These are phyloP conservation scores for Nomada ruficornis DNA, from an alignment of 2,888 invertebrate species.

Conservation along the genomic window DNA sequence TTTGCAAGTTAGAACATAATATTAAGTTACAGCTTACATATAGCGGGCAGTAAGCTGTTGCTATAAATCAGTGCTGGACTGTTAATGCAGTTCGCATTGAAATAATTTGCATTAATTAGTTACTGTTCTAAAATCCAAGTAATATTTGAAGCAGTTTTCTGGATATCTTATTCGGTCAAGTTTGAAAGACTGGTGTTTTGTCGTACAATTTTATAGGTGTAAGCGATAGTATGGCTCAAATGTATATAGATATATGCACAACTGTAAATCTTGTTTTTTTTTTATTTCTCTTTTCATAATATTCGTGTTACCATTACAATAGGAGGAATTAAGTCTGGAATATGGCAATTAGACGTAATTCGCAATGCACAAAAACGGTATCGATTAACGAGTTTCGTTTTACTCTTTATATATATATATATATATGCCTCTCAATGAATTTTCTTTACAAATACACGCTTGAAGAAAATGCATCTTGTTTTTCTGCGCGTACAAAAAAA, in stretches of 20 bases:
- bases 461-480: slow-evolving; percentile 4
- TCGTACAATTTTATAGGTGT: too few species aligned
- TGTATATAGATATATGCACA: slow-evolving; percentile 4
- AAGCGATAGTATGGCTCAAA: not conserved
- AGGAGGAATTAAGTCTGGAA: slow-evolving; percentile 80
- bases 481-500: slow-evolving; percentile 59
- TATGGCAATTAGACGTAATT: slow-evolving; percentile 79
- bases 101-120: too few species aligned
- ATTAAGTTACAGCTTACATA: too few species aligned
- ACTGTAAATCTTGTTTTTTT: slow-evolving; percentile 60
- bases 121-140: too few species aligned
- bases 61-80: too few species aligned
- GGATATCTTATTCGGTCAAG: too few species aligned
- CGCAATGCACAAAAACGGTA: slow-evolving; percentile 69
- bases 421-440: slow-evolving; percentile 55
- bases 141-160: too few species aligned
- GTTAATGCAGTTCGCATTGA: too few species aligned
- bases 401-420: slow-evolving; percentile 34
- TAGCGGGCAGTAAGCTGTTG: too few species aligned
- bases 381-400: slow-evolving; percentile 64
- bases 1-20: too few species aligned
- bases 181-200: too few species aligned
- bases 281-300: slow-evolving; percentile 74
- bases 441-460: slow-evolving; percentile 62
- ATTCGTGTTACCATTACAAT: slow-evolving; percentile 80